Evolutionary conservation across 2,113 vertebrate species (phyloP), one percentile per base, ranked within the genome.

Genomic region (Piaya cayana): DNA sequence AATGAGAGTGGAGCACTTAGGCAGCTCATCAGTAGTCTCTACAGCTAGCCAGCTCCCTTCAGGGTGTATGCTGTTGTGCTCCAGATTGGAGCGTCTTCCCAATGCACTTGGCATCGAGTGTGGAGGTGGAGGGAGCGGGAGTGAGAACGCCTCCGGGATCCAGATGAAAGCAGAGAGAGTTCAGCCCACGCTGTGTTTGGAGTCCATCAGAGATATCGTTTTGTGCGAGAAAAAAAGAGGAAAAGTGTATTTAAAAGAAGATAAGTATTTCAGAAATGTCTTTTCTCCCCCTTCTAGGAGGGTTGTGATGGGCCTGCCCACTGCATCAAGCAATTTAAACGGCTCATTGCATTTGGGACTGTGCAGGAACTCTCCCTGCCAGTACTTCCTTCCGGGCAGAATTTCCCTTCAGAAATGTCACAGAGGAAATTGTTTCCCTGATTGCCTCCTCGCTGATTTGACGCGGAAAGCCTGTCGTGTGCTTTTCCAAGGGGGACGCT

Each of bases 51-150:
- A 55, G 27, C 60, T 74, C 3, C 3, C 55, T 81, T n/a, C 6
- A 6, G 53, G 64, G 29, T 47, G 43, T 4, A 8, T 60, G 39
- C 37, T 52, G 55, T 13, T 42, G 39, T 50, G 65, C 72, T 90
- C 84, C 62, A 25, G 42, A 17, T 4, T 1, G 16, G 68, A 96
- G 22, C 9, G 5, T 11, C n/a, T 53, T 86, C 50, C 55, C 50
- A 7, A 5, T 3, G 3, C 0, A 0, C 39, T 34, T 36, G 58
- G 47, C 62, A 12, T 7, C 0, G 8, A 45, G 20, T 37, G 13
- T 49, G 67, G 85, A 68, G 29, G 91, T n/a, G 72, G 63, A 74
- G 53, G 29, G 37, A 86, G 58, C 0, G 0, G 42, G 50, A 27
- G 9, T 49, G 83, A 62, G 37, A 25, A 36, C 4, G 0, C 53